A percentile compares a stretch with the other conserved stretches of the same genome.
These are phyloP conservation scores for Gryllus longicercus DNA, from an alignment of 2,888 invertebrate species.

Conservation along the genomic window DNA sequence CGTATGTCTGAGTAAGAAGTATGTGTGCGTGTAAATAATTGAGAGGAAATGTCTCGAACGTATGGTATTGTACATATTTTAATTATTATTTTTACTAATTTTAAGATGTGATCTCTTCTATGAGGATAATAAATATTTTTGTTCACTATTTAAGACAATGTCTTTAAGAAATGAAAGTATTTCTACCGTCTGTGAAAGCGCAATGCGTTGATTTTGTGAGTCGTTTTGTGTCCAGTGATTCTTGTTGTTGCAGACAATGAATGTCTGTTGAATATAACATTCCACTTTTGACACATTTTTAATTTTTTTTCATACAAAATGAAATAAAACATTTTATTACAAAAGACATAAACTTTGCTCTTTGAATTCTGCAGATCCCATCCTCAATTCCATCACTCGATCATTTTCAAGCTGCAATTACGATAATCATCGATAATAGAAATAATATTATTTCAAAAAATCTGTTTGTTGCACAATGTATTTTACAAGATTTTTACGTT, in stretches of 20 bases:
- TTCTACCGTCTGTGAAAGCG: not conserved
- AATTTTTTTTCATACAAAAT: slow-evolving; percentile 6
- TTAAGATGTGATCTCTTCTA: slow-evolving; percentile 2
- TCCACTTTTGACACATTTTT: slow-evolving; percentile 1
- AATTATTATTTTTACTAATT: not conserved
- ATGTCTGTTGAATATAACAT: not conserved
- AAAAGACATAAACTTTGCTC: not conserved
- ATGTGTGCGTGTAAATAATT: not conserved
- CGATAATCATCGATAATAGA: too few species aligned
- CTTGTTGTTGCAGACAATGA: not conserved
- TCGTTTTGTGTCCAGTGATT: not conserved
- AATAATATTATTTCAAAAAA: too few species aligned
- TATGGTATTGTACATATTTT: not conserved
- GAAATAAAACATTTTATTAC: slow-evolving; percentile 10
- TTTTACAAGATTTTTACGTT: too few species aligned
- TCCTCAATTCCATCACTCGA: too few species aligned
- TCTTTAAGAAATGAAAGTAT: slow-evolving; percentile 1
- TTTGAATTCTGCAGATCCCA: too few species aligned
- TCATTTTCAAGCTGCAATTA: too few species aligned
- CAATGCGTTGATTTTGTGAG: not conserved
- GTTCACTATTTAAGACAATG: not conserved
- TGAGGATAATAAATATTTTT: not conserved
- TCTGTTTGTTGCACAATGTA: too few species aligned
- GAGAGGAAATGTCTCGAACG: not conserved
- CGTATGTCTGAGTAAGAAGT: not conserved